Evolutionary conservation across 1,140 invertebrate species (phyloP), one percentile per base, ranked within the genome.

Genomic region (Gonatopus flavifemur): DNA sequence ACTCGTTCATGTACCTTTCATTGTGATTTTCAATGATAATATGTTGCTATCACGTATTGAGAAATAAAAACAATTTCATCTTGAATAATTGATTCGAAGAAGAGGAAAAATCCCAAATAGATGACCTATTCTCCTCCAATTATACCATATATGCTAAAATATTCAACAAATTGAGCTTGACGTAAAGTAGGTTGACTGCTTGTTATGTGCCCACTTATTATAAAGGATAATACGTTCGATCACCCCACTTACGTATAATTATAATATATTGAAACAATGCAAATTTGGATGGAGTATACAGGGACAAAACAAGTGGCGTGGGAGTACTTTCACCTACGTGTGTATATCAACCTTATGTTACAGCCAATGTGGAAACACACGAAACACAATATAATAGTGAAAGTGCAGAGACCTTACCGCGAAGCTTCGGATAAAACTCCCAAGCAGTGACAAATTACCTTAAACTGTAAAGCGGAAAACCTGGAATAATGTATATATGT

Each of bases 311-410:
- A 24, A 36, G 43, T 19, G 48, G 56, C 54, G 56, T 57, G 54
- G 54, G 56, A 58, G 56, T 47, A 58, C 56, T 58, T 58, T 58
- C 56, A 58, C 56, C 54, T 44, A 38, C 38, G 24, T 24, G 32
- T 38, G 35, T 53, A 49, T 40, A 42, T 52, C 52, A 57, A n/a
- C n/a, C n/a, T n/a, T n/a, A n/a, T n/a, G n/a, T 57, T 57, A 46
- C 31, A 25, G 20, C 10, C 19, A 30, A 32, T 18, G 41, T n/a
- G 13, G 39, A 58, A 50, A 47, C 37, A 51, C 19, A 22, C 43
- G 54, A 52, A 48, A 57, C 43, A 35, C 47, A 57, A 48, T 47
- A 47, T 52, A 57, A 48, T 47, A 47, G 28, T 16, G 20, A 49
- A 42, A 37, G 41, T 33, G 24, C 24, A 21, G 28, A 10, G n/a